Evolutionary conservation across 1,140 invertebrate genomes (phyloP).

Genomic region (Globodera ellingtonae): DNA sequence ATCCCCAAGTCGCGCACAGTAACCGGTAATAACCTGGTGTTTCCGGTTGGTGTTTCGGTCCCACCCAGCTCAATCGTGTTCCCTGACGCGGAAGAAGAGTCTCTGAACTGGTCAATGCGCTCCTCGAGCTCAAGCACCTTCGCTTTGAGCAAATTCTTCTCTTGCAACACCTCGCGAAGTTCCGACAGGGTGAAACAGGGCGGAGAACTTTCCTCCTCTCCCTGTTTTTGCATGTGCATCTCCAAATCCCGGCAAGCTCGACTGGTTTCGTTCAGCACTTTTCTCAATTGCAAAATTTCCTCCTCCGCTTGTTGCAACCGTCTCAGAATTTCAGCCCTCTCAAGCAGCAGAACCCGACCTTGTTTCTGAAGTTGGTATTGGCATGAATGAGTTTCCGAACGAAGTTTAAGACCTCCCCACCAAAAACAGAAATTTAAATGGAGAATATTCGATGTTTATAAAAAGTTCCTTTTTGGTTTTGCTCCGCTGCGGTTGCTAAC

Average conservation of each 20-base stretch:
- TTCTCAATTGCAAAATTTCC: slow-evolving; percentile 48
- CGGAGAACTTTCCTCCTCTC: slow-evolving; percentile 30
- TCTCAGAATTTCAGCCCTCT: slow-evolving; percentile 41
- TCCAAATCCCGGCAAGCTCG: slow-evolving; percentile 61
- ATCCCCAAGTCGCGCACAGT: not conserved
- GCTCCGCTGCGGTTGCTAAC: not conserved
- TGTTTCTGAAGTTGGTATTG: slow-evolving; percentile 26
- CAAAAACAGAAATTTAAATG: not conserved
- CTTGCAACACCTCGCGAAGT: slow-evolving; percentile 82
- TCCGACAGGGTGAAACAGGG: slow-evolving; percentile 87
- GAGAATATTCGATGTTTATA: not conserved
- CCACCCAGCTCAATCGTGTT: not conserved
- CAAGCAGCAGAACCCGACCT: slow-evolving; percentile 39
- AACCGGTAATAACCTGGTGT: not conserved
- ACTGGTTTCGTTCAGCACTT: slow-evolving; percentile 56
- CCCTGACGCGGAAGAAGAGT: not conserved
- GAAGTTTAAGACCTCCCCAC: too few relatives aligned
- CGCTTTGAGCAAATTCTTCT: slow-evolving; percentile 82
- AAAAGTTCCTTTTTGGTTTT: not conserved
- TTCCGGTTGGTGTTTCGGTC: not conserved
- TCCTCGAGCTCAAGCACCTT: slow-evolving; percentile 83
- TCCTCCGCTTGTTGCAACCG: slow-evolving; percentile 51
- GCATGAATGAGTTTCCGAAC: too few relatives aligned
- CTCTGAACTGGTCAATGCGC: slow-evolving; percentile 72
- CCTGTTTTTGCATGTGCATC: slow-evolving; percentile 29